Evolutionary conservation across 2,797 vertebrate genomes (phyloP).

Genomic region (Lutjanus campechanus): DNA sequence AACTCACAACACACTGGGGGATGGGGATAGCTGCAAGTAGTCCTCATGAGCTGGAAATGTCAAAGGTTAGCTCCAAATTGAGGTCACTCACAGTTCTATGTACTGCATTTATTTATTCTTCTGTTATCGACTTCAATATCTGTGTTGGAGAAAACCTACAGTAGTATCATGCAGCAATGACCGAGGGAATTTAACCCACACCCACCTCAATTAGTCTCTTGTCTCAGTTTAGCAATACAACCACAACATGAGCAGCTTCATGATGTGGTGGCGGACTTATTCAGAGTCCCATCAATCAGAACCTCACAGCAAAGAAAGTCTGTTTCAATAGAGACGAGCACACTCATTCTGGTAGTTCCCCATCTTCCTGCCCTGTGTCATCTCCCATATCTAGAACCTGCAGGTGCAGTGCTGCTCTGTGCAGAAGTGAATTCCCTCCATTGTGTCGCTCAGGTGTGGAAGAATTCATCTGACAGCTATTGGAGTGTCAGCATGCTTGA

Average conservation of each 20-base stretch:
- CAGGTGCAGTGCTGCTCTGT: neutral
- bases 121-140: neutral
- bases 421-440: neutral
- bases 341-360: neutral
- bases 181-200: conserved; percentile 14
- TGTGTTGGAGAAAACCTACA: conserved; percentile 16
- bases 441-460: conserved; percentile 7
- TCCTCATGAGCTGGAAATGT: conserved; percentile 21
- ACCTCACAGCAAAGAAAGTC: neutral
- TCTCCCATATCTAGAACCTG: neutral
- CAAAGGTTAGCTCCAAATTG: conserved; percentile 33
- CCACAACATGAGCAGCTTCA: conserved; percentile 13
- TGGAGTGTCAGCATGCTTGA: neutral
- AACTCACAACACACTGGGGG: conserved; percentile 20
- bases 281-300: conserved; percentile 21
- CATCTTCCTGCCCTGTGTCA: neutral
- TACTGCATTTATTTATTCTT: conserved; percentile 14
- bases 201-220: conserved; percentile 45
- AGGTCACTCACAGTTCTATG: conserved; percentile 11
- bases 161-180: conserved; percentile 7
- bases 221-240: conserved; percentile 29
- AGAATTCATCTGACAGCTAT: conserved; percentile 19
- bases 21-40: conserved; percentile 10
- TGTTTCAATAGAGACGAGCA: conserved; percentile 11
- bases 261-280: conserved; percentile 13